Percentiles rank a stretch among this genome's conserved stretches.
These are phyloP conservation scores for Herminia tarsipennalis DNA, from an alignment of 2,888 invertebrate genomes.

Conservation along the genomic window DNA sequence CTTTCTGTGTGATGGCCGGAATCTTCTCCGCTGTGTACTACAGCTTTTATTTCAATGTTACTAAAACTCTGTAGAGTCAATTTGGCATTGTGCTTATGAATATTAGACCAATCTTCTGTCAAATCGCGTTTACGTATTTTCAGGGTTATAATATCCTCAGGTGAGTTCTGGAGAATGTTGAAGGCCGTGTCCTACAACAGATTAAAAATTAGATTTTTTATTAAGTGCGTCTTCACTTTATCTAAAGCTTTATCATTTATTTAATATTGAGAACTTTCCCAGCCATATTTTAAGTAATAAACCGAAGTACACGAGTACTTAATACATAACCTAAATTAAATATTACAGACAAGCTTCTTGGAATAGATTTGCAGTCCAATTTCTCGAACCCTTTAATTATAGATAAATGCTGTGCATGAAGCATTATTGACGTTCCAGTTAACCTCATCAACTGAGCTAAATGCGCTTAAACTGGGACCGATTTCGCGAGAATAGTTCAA, in stretches of 20 bases:
- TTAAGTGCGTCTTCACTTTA: background rate
- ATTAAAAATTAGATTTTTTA: background rate
- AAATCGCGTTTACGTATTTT: slow-evolving; percentile 79
- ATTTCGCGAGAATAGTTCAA: slow-evolving; percentile 8
- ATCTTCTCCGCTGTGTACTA: slow-evolving; percentile 77
- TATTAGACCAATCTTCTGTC: slow-evolving; percentile 75
- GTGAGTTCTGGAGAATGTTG: slow-evolving; percentile 87
- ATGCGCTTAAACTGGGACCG: background rate
- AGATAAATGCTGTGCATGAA: background rate
- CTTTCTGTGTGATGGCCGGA: slow-evolving; percentile 79
- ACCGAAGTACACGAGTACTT: no score
- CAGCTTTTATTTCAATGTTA: slow-evolving; percentile 77
- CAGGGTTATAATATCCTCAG: slow-evolving; percentile 85
- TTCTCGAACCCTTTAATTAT: background rate
- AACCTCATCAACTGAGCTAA: slow-evolving; percentile 7
- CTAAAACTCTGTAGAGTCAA: slow-evolving; percentile 76
- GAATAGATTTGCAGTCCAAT: background rate
- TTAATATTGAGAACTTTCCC: background rate
- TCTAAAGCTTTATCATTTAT: background rate
- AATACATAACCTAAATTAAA: no score
- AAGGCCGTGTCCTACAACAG: slow-evolving; percentile 83
- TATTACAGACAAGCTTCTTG: background rate
- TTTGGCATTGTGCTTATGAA: slow-evolving; percentile 75
- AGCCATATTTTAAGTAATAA: no score
- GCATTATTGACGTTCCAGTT: slow-evolving; percentile 4